A percentile compares a stretch with the other conserved stretches of the same genome.
Conservation (phyloP, 2,888 invertebrate genomes). For the Elmis aenea region DNA sequence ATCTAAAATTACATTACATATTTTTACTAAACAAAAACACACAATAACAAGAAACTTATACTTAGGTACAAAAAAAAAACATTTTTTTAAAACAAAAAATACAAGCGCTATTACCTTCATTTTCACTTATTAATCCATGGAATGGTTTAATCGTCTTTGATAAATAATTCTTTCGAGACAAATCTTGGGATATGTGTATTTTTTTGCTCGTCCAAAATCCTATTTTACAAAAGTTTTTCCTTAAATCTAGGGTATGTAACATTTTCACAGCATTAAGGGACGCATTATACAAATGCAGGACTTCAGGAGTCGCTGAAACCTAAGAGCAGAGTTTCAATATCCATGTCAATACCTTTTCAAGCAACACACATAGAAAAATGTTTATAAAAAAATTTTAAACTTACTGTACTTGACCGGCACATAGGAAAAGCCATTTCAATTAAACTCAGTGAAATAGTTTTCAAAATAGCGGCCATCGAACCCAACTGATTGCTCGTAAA, state of each 20-base stretch:
- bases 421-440: constrained; percentile 47
- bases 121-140: constrained; percentile 35
- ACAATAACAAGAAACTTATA: too few species aligned
- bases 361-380: too few species aligned
- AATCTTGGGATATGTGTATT: constrained; percentile 43
- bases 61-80: too few species aligned
- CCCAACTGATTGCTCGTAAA: constrained; percentile 39
- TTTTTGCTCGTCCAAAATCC: constrained; percentile 45
- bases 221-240: constrained; percentile 65
- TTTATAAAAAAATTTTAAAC: too few species aligned
- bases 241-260: constrained; percentile 80
- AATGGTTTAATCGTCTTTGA: constrained; percentile 40
- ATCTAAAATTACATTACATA: too few species aligned
- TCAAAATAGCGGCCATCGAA: constrained; percentile 41
- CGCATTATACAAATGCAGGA: constrained; percentile 40
- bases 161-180: constrained; percentile 42
- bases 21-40: too few species aligned
- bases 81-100: constrained; percentile 1
- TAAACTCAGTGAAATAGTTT: constrained; percentile 40
- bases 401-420: constrained; percentile 41
- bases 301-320: constrained; percentile 39
- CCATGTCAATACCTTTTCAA: too few species aligned
- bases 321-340: too few species aligned
- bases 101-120: constrained; percentile 28
- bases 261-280: constrained; percentile 42